Base-by-base conservation (phyloP, 1,140 invertebrate genomes). In the Mya arenaria region DNA sequence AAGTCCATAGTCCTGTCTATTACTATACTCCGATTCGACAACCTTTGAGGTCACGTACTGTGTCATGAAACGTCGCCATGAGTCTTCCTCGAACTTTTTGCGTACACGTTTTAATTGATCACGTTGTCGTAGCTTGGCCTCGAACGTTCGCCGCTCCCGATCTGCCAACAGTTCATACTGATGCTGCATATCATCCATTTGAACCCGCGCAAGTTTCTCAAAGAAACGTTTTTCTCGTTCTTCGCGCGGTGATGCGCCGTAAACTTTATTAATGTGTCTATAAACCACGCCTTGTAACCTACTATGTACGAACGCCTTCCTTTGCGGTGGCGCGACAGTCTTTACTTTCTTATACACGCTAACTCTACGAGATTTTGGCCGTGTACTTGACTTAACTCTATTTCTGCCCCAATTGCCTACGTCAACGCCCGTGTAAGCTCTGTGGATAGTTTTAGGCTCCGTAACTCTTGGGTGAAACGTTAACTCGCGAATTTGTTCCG, bases 11-110 rank as follows among this genome's bases (percentile, higher is more conserved):
- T 82, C 34, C 19, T 77, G 32, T 23, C 89, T 71, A 37, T 85
- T 83, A 32, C 36, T 85, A n/a, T 80, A 56, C 56, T 89, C 89
- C 34, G 87, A 62, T 62, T 87, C 85, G 13, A 90, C 63, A 5
- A 87, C 83, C n/a, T 85, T 81, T 41, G 56, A 71, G 15, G 89
- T 89, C 34, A 90, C 88, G 71, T 89, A 89, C 81, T 90, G 89
- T 15, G 87, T 87, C 44, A 84, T 82, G 69, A 87, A 89, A 13
- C 89, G 82, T 30, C 85, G 68, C 66, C 63, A 63, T 63, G 85
- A 83, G 17, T 89, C 85, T 17, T 85, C 75, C 55, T 87, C 81
- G 55, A 89, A 90, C 55, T 82, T 84, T 23, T 84, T 71, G n/a
- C 89, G 62, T 4, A 89, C 44, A 58, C 81, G 41, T 36, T 69